Conservation (phyloP, 1,140 invertebrate species). For the Aphaenogaster floridana region DNA sequence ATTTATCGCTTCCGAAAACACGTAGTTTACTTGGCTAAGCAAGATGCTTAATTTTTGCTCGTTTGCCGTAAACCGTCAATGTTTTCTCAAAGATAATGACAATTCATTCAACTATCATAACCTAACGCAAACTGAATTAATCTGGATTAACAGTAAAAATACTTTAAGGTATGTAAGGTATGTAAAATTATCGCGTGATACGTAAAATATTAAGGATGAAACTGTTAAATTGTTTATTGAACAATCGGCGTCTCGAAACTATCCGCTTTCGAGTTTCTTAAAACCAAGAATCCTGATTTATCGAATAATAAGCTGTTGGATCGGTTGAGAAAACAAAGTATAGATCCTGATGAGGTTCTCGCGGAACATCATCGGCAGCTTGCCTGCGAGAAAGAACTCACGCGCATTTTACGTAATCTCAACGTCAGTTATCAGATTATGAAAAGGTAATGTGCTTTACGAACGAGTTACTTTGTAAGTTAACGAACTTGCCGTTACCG, state of each 20-base stretch:
- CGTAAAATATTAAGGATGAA: conserved; percentile 28
- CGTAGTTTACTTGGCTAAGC: background rate
- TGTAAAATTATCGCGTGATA: conserved; percentile 15
- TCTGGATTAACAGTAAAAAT: background rate
- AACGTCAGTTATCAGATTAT: conserved; percentile 60
- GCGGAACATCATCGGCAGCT: conserved; percentile 60
- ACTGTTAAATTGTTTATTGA: conserved; percentile 13
- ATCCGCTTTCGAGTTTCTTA: conserved; percentile 54
- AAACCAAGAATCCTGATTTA: conserved; percentile 10
- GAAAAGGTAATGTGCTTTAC: conserved; percentile 66
- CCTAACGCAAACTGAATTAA: conserved; percentile 31
- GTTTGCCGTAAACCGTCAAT: background rate
- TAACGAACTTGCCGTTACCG: conserved; percentile 39
- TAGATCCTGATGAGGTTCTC: conserved; percentile 53
- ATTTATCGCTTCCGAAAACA: background rate
- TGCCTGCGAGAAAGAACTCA: conserved; percentile 62
- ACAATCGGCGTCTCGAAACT: conserved; percentile 49
- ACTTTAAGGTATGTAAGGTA: too few species aligned
- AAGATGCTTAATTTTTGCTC: background rate
- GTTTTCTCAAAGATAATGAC: background rate
- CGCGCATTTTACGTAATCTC: conserved; percentile 62
- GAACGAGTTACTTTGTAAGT: conserved; percentile 40
- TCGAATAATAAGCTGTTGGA: conserved; percentile 47
- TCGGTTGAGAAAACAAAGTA: conserved; percentile 26
- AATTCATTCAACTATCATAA: conserved; percentile 22